Conservation (phyloP, 2,888 invertebrate species). For the Pseudococcus longispinus region DNA sequence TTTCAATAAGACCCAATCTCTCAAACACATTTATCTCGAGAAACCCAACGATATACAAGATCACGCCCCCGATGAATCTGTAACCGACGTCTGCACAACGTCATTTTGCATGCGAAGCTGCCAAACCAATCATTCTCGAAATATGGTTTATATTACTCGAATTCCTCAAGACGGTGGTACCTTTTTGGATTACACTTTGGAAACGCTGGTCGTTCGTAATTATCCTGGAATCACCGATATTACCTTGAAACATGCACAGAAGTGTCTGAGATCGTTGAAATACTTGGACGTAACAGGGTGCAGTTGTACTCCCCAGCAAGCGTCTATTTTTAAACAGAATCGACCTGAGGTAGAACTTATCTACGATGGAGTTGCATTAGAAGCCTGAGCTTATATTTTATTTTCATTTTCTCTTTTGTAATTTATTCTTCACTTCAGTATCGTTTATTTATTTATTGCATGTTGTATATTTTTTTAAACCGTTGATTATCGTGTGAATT, state of each 20-base stretch:
- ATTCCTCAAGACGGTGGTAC: constrained; percentile 61
- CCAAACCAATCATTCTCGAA: constrained; percentile 57
- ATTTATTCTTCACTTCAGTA: background rate
- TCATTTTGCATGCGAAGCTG: constrained; percentile 58
- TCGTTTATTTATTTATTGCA: background rate
- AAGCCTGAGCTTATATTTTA: constrained; percentile 12
- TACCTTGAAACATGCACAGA: constrained; percentile 69
- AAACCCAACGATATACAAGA: constrained; percentile 61
- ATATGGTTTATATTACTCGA: constrained; percentile 62
- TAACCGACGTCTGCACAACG: constrained; percentile 59
- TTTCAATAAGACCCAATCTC: constrained; percentile 66
- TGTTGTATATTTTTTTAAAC: background rate
- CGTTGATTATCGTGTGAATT: background rate
- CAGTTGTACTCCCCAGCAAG: constrained; percentile 69
- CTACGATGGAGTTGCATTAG: background rate
- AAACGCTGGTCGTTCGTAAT: constrained; percentile 67
- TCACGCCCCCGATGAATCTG: constrained; percentile 51
- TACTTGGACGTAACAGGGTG: constrained; percentile 74
- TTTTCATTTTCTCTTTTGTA: background rate
- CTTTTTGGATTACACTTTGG: constrained; percentile 61
- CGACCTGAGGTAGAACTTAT: constrained; percentile 59
- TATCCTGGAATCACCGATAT: constrained; percentile 71
- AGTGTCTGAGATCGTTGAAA: constrained; percentile 69
- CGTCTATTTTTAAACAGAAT: constrained; percentile 66
- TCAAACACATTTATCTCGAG: constrained; percentile 67